Percentiles rank a stretch among this genome's conserved stretches.
These are phyloP conservation scores for Leucozona laternaria DNA, from an alignment of 2,888 invertebrate genomes.

Conservation along the genomic window DNA sequence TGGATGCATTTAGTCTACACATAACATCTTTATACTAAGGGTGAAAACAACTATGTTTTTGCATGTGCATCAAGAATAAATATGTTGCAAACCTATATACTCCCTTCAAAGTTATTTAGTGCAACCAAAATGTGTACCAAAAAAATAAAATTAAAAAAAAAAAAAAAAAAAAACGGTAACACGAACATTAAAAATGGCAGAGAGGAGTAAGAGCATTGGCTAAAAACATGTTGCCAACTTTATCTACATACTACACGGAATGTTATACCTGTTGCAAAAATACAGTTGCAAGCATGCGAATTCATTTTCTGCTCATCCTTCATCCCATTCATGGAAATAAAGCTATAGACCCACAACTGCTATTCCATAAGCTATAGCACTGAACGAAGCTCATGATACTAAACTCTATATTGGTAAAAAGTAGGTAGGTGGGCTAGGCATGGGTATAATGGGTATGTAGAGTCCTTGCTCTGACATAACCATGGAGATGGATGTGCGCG, in stretches of 20 bases:
- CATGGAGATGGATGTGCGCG: conserved; percentile 72
- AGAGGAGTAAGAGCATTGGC: conserved; percentile 54
- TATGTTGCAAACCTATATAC: conserved; percentile 50
- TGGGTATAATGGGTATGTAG: conserved; percentile 35
- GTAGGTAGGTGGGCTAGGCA: conserved; percentile 2
- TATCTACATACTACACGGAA: conserved; percentile 66
- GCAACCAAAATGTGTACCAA: neutral
- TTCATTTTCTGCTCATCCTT: conserved; percentile 67
- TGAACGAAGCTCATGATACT: conserved; percentile 56
- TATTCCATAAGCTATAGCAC: conserved; percentile 66
- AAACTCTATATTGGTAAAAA: conserved; percentile 41
- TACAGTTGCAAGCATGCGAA: conserved; percentile 74
- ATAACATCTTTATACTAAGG: neutral
- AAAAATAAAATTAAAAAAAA: conserved; percentile 4
- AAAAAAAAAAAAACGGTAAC: conserved; percentile 35
- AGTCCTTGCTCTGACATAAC: conserved; percentile 67
- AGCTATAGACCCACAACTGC: conserved; percentile 47
- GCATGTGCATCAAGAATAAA: conserved; percentile 38
- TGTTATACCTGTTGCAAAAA: conserved; percentile 73
- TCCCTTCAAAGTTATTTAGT: conserved; percentile 47
- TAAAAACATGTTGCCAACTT: conserved; percentile 76
- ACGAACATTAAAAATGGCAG: conserved; percentile 33
- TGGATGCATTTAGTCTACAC: conserved; percentile 25
- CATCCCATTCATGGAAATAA: conserved; percentile 29
- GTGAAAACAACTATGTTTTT: neutral